phyloP scores from a whole-genome alignment of 2,797 vertebrate species.

The Anabacerthia variegaticeps region DNA sequence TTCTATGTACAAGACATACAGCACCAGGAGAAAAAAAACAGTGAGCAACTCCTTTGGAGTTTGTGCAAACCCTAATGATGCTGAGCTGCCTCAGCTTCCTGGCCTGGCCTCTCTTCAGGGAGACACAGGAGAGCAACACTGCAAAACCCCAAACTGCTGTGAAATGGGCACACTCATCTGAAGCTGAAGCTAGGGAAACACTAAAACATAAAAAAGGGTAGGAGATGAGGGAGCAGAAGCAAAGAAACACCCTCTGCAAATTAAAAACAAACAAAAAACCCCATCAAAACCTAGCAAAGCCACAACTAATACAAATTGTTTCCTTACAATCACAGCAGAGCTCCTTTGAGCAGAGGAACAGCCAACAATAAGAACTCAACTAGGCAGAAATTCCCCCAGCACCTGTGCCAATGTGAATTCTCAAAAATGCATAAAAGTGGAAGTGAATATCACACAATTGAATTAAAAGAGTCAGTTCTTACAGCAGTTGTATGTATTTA shows the following conservation, averaged over 20 bases:
- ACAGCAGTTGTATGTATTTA: neutral
- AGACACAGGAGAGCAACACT: neutral
- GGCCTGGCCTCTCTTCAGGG: neutral
- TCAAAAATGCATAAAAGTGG: neutral
- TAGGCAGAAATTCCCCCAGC: neutral
- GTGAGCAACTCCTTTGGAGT: neutral
- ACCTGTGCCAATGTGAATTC: neutral
- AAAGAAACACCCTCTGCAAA: neutral
- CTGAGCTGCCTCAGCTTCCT: neutral
- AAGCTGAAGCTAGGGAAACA: neutral
- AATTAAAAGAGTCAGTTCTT: neutral
- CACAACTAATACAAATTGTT: neutral
- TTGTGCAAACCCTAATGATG: neutral
- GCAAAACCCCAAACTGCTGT: neutral
- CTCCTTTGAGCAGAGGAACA: neutral
- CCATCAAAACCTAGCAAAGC: neutral
- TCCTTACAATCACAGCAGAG: neutral
- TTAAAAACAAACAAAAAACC: neutral
- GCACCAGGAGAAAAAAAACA: neutral
- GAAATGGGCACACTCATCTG: neutral
- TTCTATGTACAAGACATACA: neutral
- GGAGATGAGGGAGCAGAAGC: neutral
- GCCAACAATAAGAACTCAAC: neutral
- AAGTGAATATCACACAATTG: rapidly evolving
- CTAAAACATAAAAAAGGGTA: too few species aligned